Base-by-base conservation (phyloP, 2,113 vertebrate genomes). In the Dicaeum eximium region DNA sequence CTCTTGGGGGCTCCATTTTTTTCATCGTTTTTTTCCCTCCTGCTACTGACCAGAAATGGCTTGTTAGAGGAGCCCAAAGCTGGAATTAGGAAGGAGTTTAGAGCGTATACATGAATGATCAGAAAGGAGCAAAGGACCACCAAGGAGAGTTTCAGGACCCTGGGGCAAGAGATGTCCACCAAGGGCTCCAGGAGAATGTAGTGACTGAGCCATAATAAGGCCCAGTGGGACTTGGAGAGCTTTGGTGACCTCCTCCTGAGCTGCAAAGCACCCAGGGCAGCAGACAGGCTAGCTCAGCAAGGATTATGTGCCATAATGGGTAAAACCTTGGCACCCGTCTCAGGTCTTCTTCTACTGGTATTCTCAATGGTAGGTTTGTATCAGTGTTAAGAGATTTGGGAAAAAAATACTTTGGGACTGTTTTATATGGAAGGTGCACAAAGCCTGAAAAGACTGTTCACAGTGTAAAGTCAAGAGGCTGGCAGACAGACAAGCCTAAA, bases 121-220 rank as follows among this genome's bases (percentile, higher is more conserved):
- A 78, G 45, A 73, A 79, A 82, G 62, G 38, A 75, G 22, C n/a
- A 50, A 22, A 31, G 22, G 21, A 48, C 5, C 42, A 71, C 31
- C 24, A 35, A 30, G n/a, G 62, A 56, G 48, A 23, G 22, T 70
- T 62, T 33, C 58, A 80, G 53, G 14, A 31, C 35, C 13, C 22
- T 84, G 35, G 30, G 13, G 21, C 27, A 77, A 23, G 13, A 33
- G 7, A 47, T 23, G 31, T 47, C 35, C 48, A 56, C 47, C 10
- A 28, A 48, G 31, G 5, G 30, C 47, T 69, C n/a, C 40, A 75
- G 24, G n/a, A 60, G 8, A 77, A 56, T 0, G 0, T 7, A 48
- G 18, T 24, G 42, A 56, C 31, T 83, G 48, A 77, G 48, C 25
- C 40, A 37, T 42, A 61, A 31, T 27, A 48, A 40, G 11, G 24